Evolutionary conservation across 2,113 vertebrate species (phyloP).

Genomic region (Phoxinus phoxinus): DNA sequence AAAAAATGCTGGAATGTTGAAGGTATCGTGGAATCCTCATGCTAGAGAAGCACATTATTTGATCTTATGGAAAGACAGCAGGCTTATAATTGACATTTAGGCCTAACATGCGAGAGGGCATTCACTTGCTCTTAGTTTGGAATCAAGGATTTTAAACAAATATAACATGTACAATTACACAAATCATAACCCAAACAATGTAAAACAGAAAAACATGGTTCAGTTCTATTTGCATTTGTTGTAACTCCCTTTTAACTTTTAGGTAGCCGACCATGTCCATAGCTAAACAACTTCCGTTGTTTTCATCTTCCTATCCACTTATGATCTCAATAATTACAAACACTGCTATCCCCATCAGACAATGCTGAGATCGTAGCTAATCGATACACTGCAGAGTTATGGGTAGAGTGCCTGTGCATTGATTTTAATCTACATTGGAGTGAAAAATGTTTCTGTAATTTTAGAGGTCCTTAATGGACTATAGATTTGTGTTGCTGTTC

Average conservation of each 20-base stretch:
- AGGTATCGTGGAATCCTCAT: background rate
- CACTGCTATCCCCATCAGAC: background rate
- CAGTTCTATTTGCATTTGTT: background rate
- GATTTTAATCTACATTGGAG: background rate
- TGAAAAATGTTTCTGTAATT: constrained; percentile 5
- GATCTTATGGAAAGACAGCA: background rate
- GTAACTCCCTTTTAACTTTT: background rate
- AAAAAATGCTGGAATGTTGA: background rate
- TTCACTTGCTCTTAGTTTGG: no score
- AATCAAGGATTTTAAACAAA: no score
- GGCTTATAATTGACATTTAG: background rate
- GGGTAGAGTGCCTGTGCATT: background rate
- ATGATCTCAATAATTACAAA: background rate
- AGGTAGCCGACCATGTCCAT: background rate
- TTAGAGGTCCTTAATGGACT: background rate
- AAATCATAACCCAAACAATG: background rate
- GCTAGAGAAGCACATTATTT: background rate
- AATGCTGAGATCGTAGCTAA: background rate
- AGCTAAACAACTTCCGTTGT: background rate
- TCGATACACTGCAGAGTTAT: background rate
- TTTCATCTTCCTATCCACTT: background rate
- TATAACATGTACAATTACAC: no score
- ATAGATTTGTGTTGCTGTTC: background rate
- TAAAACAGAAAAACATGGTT: background rate
- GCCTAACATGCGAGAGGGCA: no score